A percentile compares a stretch with the other conserved stretches of the same genome.
Conservation (phyloP, 2,888 invertebrate species). For the Tridacna crocea region DNA sequence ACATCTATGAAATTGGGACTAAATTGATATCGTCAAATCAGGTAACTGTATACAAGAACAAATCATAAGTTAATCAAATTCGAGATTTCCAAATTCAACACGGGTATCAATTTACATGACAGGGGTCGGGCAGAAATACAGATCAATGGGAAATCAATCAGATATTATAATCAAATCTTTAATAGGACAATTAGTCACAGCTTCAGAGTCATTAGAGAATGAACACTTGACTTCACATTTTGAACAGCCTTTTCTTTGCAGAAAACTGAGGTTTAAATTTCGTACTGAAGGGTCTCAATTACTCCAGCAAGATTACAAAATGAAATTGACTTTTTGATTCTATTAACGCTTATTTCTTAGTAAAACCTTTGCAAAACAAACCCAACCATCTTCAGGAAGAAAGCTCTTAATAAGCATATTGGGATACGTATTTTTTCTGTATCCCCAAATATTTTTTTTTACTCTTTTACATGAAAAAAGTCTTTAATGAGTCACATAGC, state of each 20-base stretch:
- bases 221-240: constrained; percentile 21
- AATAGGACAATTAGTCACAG: constrained; percentile 58
- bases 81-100: constrained; percentile 52
- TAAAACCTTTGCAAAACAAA: too few species aligned
- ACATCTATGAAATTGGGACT: constrained; percentile 56
- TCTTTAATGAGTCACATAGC: too few species aligned
- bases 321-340: too few species aligned
- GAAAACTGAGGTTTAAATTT: constrained; percentile 10
- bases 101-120: constrained; percentile 48
- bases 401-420: too few species aligned
- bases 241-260: neutral
- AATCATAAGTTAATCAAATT: constrained; percentile 62
- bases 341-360: too few species aligned
- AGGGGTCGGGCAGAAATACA: constrained; percentile 36
- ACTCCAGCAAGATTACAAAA: neutral
- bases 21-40: constrained; percentile 42
- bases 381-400: too few species aligned
- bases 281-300: neutral
- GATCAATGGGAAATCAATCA: constrained; percentile 57
- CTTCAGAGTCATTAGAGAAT: constrained; percentile 20
- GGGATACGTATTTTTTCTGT: too few species aligned
- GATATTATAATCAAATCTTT: constrained; percentile 46
- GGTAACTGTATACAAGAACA: constrained; percentile 50
- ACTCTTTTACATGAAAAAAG: too few species aligned
- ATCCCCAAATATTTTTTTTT: too few species aligned